Evolutionary conservation across 64 coral and sea anemone species (phyloP).

Genomic region (Montipora cactus): DNA sequence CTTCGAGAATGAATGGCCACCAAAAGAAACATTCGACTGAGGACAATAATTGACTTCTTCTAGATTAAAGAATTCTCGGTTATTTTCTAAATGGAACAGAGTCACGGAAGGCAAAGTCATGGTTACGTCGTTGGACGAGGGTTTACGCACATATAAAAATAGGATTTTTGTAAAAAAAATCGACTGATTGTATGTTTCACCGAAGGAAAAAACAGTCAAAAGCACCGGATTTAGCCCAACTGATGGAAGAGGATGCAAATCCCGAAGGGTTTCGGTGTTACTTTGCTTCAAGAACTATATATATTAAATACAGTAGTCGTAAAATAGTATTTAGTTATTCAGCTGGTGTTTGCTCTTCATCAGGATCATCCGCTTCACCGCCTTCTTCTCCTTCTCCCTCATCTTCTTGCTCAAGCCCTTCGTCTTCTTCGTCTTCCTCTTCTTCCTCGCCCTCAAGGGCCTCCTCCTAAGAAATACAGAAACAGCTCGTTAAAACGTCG

Average conservation of each 20-base stretch:
- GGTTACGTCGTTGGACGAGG: neutral
- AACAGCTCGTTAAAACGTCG: too few relatives aligned
- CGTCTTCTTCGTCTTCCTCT: slow-evolving; percentile 34
- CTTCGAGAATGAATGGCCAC: neutral
- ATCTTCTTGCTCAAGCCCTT: slow-evolving; percentile 61
- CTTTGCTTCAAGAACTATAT: neutral
- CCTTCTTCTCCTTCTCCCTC: slow-evolving; percentile 42
- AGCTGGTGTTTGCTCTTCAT: neutral
- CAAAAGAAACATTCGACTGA: neutral
- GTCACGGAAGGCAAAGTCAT: slow-evolving; percentile 15
- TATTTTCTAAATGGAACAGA: neutral
- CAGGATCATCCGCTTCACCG: neutral
- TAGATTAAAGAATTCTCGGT: neutral
- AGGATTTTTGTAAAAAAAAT: slow-evolving; percentile 37
- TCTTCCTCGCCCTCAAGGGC: slow-evolving; percentile 45
- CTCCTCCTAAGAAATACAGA: slow-evolving; percentile 22
- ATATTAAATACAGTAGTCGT: slow-evolving; percentile 43
- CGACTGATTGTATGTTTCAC: neutral
- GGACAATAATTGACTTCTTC: neutral
- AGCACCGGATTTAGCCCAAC: neutral
- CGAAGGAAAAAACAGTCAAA: neutral
- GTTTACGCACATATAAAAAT: slow-evolving; percentile 42
- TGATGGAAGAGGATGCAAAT: neutral
- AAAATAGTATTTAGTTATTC: slow-evolving; percentile 5
- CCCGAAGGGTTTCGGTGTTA: neutral